Percentiles rank a stretch among this genome's conserved stretches.
phyloP scores from a whole-genome alignment of 2,113 vertebrate genomes.

The Gobio gobio region DNA sequence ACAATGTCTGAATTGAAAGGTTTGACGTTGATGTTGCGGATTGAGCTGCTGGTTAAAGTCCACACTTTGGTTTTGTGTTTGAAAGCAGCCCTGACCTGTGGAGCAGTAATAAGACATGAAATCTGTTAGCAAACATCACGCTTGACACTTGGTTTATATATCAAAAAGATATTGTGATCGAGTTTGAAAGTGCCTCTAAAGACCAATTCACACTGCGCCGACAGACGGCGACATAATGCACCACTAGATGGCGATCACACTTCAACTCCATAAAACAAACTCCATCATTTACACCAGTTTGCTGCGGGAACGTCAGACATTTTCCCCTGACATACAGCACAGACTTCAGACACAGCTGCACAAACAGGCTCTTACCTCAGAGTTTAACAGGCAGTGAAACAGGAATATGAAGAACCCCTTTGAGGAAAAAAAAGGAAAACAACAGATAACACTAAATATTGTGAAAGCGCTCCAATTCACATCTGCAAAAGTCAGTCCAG shows the following conservation, averaged over 20 bases:
- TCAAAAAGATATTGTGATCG: not conserved
- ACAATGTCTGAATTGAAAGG: constrained; percentile 95
- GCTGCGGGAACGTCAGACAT: not conserved
- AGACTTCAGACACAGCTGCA: constrained; percentile 46
- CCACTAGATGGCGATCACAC: constrained; percentile 32
- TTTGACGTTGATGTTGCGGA: constrained; percentile 86
- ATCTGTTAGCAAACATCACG: not conserved
- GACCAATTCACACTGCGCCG: too few relatives aligned
- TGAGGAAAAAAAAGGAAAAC: constrained; percentile 23
- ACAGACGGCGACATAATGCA: not conserved
- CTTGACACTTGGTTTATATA: not conserved
- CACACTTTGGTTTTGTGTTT: constrained; percentile 99
- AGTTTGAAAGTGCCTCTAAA: not conserved
- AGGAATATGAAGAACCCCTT: constrained; percentile 99
- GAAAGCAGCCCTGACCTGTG: constrained; percentile 94
- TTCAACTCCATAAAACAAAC: not conserved
- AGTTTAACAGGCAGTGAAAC: constrained; percentile 97
- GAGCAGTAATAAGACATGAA: not conserved
- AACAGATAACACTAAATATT: constrained; percentile 13
- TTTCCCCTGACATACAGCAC: constrained; percentile 25
- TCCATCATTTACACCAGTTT: not conserved
- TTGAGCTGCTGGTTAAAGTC: constrained; percentile 92
- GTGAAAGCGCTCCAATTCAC: not conserved
- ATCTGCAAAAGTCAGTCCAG: constrained; percentile 32
- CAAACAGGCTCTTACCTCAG: constrained; percentile 83